Base-by-base conservation (phyloP, 1,140 invertebrate species). In the Eupristina koningsbergeri region DNA sequence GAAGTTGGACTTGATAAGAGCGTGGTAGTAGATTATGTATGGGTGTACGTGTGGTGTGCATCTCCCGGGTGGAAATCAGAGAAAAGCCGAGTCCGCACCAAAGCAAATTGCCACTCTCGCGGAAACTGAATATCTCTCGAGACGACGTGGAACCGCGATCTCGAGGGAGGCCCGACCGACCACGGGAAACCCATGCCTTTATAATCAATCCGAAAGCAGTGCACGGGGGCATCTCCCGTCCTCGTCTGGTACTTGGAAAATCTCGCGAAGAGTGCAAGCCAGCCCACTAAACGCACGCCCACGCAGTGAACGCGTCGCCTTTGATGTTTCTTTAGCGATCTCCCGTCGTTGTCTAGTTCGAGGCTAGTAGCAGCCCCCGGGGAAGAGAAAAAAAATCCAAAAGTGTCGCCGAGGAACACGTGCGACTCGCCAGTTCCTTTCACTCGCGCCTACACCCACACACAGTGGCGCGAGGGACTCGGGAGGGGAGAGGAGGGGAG, bases 261-360 rank as follows among this genome's bases (percentile, higher is more conserved):
- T 3, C 22, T 5, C 53, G 53, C 53, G 53, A 58, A 58, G 22
- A 58, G 22, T 26, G 53, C 53, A 58, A 26, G 26, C 22, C 53
- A n/a, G 26, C n/a, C 26, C 13, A 74, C 71, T 34, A 79, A 67
- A 79, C 63, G 58, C 63, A n/a, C 61, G 5, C 64, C 19, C 78
- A 64, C n/a, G 6, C 22, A 58, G 22, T 26, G 53, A 26, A 26
- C 13, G 53, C 53, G 39, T 13, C 39, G 64, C 86, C 89, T 90
- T 90, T 89, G 87, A 89, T 86, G 74, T 76, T 29, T 71, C n/a
- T 71, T 71, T 8, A 39, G 34, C 34, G 31, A 26, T 71, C 41
- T 45, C 34, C 67, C 1, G 19, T 36, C 71, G 47, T 9, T 50
- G 47, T 50, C 9, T 9, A 29, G 53, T 15, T 15, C 36, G 29